Conservation (phyloP, 2,113 vertebrate species). For the Phainopepla nitens region DNA sequence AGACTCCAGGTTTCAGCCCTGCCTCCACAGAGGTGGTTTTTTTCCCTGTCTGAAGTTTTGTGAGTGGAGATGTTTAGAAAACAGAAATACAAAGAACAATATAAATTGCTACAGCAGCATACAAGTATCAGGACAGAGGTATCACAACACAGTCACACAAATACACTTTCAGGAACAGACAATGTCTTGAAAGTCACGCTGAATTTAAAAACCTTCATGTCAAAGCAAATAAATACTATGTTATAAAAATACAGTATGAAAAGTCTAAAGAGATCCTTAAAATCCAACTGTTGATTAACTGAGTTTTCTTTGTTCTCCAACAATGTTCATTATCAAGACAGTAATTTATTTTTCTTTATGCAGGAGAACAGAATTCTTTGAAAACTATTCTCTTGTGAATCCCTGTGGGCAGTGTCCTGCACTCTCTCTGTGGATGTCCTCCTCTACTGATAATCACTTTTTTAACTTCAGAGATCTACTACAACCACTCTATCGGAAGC, state of each 20-base stretch:
- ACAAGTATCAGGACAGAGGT: neutral
- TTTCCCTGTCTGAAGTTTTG: neutral
- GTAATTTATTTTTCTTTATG: fast-evolving
- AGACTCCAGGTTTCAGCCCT: neutral
- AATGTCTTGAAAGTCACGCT: neutral
- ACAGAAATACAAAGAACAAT: neutral
- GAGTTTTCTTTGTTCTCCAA: neutral
- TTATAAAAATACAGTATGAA: neutral
- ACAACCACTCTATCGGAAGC: neutral
- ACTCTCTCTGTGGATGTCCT: neutral
- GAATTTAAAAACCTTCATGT: neutral
- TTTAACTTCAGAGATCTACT: neutral
- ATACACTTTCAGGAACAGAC: neutral
- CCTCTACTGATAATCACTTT: neutral
- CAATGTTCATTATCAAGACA: neutral
- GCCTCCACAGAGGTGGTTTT: neutral
- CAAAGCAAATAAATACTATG: neutral
- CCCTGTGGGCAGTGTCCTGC: neutral
- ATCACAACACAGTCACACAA: neutral
- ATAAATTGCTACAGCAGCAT: neutral
- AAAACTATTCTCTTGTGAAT: neutral
- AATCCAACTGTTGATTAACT: neutral
- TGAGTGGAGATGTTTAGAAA: neutral
- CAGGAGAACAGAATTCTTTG: neutral
- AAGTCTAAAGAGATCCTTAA: neutral